Evolutionary conservation across 2,113 vertebrate species (phyloP).

Genomic region (Clarias gariepinus): DNA sequence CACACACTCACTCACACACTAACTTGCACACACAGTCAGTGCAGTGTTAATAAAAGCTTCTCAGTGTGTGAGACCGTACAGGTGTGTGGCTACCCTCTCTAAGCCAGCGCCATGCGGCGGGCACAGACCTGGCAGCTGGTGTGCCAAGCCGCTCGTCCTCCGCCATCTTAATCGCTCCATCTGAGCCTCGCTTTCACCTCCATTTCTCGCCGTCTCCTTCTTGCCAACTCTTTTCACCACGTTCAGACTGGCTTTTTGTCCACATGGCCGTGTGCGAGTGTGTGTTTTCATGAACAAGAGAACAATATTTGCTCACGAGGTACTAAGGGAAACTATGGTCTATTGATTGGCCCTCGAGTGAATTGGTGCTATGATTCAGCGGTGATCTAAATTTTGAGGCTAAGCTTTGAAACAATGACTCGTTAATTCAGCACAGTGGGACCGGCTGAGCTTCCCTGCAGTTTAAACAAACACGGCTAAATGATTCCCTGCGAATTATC

Average conservation of each 20-base stretch:
- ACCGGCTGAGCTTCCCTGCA: conserved; percentile 47
- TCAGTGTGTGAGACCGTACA: conserved; percentile 61
- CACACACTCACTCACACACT: background rate
- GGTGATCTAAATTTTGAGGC: conserved; percentile 21
- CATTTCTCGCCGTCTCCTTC: background rate
- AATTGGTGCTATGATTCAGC: conserved; percentile 60
- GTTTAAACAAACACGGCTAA: conserved; percentile 48
- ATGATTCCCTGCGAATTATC: conserved; percentile 38
- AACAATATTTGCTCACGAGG: conserved; percentile 62
- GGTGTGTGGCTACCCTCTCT: conserved; percentile 50
- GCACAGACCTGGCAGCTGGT: conserved; percentile 42
- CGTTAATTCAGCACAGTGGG: conserved; percentile 53
- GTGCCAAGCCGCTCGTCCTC: background rate
- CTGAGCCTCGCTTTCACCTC: background rate
- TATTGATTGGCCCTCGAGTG: conserved; percentile 67
- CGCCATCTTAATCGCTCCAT: conserved; percentile 6
- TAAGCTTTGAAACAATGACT: conserved; percentile 47
- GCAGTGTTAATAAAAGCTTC: conserved; percentile 40
- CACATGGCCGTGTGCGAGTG: conserved; percentile 31
- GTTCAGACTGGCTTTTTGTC: conserved; percentile 55
- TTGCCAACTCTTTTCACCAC: conserved; percentile 57
- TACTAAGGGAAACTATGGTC: conserved; percentile 48
- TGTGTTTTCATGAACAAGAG: conserved; percentile 55
- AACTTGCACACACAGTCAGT: background rate
- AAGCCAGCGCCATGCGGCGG: conserved; percentile 47